These are phyloP conservation scores for Rhynchotus rufescens DNA, from an alignment of 2,797 vertebrate species.

Conservation along the genomic window DNA sequence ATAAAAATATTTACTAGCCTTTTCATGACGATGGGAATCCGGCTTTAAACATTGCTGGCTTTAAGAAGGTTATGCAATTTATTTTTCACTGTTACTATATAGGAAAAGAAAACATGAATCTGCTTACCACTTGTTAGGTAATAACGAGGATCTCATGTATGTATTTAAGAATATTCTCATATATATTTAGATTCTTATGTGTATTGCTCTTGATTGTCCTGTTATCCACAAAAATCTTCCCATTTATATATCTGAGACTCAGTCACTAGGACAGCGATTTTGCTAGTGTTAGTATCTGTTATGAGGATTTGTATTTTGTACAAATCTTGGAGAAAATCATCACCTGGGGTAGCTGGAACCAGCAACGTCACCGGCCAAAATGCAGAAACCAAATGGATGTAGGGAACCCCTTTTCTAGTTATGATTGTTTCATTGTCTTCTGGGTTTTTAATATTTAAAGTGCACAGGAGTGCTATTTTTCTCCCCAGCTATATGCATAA, in stretches of 20 bases:
- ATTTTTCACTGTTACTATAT: slow-evolving; percentile 1
- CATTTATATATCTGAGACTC: not conserved
- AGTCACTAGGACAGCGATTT: not conserved
- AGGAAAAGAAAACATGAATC: not conserved
- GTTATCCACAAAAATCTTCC: not conserved
- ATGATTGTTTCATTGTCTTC: not conserved
- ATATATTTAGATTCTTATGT: not conserved
- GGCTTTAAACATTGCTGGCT: slow-evolving; percentile 26
- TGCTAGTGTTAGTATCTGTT: not conserved
- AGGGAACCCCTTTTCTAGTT: not conserved
- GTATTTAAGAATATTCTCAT: not conserved
- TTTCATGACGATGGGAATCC: slow-evolving; percentile 9
- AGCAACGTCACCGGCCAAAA: not conserved
- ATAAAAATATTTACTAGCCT: slow-evolving; percentile 68
- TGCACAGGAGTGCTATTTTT: not conserved
- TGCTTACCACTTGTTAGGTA: not conserved
- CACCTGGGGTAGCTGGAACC: not conserved
- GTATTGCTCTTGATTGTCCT: not conserved
- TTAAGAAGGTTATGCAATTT: slow-evolving; percentile 1
- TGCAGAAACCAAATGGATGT: not conserved
- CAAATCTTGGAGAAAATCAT: not conserved
- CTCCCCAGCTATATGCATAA: not conserved
- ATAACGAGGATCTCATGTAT: not conserved
- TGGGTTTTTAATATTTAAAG: not conserved
- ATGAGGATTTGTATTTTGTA: not conserved